Evolutionary conservation across 2,113 vertebrate species (phyloP).

Genomic region (Xenopus tropicalis): UCB_Xtro_10.0 CM004443.2:185434001-185434500

Average conservation of each 20-base stretch:
- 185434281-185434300: conserved; percentile 99
- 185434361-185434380: conserved; percentile 87
- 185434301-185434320: conserved; percentile 93
- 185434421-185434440: conserved; percentile 89
- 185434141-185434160: conserved; percentile 97
- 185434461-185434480: conserved; percentile 84
- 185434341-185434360: conserved; percentile 91
- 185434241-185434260: conserved; percentile 99
- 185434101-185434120: conserved; percentile 78
- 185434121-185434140: conserved; percentile 89
- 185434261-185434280: conserved; percentile 97
- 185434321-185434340: conserved; percentile 90
- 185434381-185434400: conserved; percentile 90
- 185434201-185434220: conserved; percentile 97
- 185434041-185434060: conserved; percentile 72
- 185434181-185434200: conserved; percentile 91
- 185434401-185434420: conserved; percentile 92
- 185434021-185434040: conserved; percentile 62
- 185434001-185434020: conserved; percentile 30
- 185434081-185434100: conserved; percentile 76
- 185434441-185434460: conserved; percentile 92
- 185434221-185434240: conserved; percentile 99
- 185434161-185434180: conserved; percentile 77
- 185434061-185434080: conserved; percentile 69
- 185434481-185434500: conserved; percentile 84